phyloP scores from a whole-genome alignment of 1,140 invertebrate species.

The Eufriesea mexicana region DNA sequence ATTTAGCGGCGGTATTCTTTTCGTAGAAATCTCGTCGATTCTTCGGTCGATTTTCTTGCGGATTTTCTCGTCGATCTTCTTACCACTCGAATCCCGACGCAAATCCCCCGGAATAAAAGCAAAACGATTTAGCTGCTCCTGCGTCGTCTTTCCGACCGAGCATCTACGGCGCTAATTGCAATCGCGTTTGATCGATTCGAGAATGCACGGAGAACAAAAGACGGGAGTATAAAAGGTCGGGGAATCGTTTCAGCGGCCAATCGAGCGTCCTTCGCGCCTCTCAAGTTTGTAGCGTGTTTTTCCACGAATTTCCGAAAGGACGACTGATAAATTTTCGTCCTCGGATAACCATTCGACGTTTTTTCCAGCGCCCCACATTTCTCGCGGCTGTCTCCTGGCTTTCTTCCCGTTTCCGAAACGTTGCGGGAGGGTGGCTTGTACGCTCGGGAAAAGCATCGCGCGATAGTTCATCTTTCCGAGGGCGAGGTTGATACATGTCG shows the following conservation, averaged over 20 bases:
- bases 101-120: neutral
- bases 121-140: neutral
- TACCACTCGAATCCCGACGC: neutral
- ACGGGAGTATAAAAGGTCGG: neutral
- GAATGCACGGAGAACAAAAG: neutral
- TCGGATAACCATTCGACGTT: constrained; percentile 12
- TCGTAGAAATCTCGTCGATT: too few relatives aligned
- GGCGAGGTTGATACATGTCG: constrained; percentile 21
- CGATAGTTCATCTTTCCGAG: constrained; percentile 12
- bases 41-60: too few relatives aligned
- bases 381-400: neutral
- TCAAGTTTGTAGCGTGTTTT: neutral
- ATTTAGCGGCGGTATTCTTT: neutral
- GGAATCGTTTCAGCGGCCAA: neutral
- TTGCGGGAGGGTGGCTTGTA: neutral
- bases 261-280: neutral
- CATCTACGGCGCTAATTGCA: neutral
- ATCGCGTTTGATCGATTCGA: neutral
- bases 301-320: neutral
- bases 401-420: neutral
- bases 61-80: neutral
- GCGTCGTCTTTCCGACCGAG: neutral
- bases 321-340: constrained; percentile 7
- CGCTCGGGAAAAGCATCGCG: neutral
- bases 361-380: neutral